Base-by-base conservation (phyloP, 2,113 vertebrate genomes). In the Ptilonorhynchus violaceus region DNA sequence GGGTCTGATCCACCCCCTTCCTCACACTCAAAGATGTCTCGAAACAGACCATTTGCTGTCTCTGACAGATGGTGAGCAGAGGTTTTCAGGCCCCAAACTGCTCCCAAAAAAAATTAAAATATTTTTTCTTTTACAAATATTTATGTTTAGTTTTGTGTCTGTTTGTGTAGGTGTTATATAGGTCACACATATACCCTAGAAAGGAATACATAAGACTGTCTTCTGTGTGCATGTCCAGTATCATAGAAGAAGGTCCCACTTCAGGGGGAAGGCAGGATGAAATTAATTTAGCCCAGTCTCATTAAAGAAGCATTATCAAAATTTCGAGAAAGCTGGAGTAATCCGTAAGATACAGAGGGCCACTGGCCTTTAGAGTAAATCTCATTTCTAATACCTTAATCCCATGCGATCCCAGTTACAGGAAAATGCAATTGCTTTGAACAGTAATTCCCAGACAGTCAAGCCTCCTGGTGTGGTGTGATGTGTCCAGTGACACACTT, bases 311-410 rank as follows among this genome's bases (percentile, higher is more conserved):
- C 73, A 81, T 93, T 95, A 86, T 60, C 55, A 86, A 93, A 95
- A 88, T 86, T 94, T 60, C 41, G 76, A 85, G 82, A 47, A 83
- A 85, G 47, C 30, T 87, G 19, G 33, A 84, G 46, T 93, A 93
- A 95, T 95, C 82, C 56, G 2, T 63, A 91, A 89, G 0, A 70
- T 70, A 58, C 3, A 84, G 72, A 80, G 46, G 44, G 60, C 33
- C 72, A 33, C 31, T 16, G 33, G 64, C 64, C 56, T 92, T 81
- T 46, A 72, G 44, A 93, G 72, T 37, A 94, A 93, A 95, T 93
- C 83, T 18, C n/a, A 44, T 58, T 88, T 92, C 72, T 89, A 94
- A 92, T 86, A 84, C 83, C 72, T 35, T 96, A 94, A 96, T 94
- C 69, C 60, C 23, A 39, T 72, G 64, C 88, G 93, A 86, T 92